Base-by-base conservation (phyloP, 2,797 vertebrate genomes). In the Ctenopoma kingsleyae region DNA sequence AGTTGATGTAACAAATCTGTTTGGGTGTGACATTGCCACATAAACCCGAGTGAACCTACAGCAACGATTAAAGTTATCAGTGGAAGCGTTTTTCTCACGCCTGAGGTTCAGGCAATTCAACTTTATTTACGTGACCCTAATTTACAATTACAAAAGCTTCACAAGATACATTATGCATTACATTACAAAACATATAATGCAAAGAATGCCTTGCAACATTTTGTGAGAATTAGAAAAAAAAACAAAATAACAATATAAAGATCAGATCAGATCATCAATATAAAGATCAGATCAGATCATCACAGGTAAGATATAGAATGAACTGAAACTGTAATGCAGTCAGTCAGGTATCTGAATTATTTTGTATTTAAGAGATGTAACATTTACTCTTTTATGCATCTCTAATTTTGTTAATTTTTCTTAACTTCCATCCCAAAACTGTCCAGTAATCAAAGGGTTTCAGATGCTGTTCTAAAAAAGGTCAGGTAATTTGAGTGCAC, bases 1-100 rank as follows among this genome's bases (percentile, higher is more conserved):
- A 81, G 52, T 44, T 67, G 56, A 80, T 66, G 57, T 12, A 72
- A 71, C 38, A 56, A 35, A 80, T 81, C 46, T 74, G 47, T 67
- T 76, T 64, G 66, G 67, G 60, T 82, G 57, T 43, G 40, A 66
- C 63, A 47, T 49, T 47, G 32, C 41, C 17, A 50, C 36, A 72
- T 64, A 40, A 64, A 65, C 27, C 56, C 10, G 16, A 51, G 10
- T 3, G 10, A 63, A 47, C 61, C 66, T 52, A 35, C 2, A 5
- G 51, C 43, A 51, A 35, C 47, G 22, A 65, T 30, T 71, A 11
- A 65, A 51, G 35, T 73, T 68, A 71, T 57, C 20, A 41, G 40
- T 69, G 75, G 3, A 57, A 44, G 32, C 11, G 22, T 1, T 49
- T 67, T 6, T 51, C 35, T 62, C 40, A 40, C 3, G 15, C 19